These are phyloP conservation scores for Drosophila subpulchrella DNA, from an alignment of 1,140 invertebrate species.

Conservation along the genomic window DNA sequence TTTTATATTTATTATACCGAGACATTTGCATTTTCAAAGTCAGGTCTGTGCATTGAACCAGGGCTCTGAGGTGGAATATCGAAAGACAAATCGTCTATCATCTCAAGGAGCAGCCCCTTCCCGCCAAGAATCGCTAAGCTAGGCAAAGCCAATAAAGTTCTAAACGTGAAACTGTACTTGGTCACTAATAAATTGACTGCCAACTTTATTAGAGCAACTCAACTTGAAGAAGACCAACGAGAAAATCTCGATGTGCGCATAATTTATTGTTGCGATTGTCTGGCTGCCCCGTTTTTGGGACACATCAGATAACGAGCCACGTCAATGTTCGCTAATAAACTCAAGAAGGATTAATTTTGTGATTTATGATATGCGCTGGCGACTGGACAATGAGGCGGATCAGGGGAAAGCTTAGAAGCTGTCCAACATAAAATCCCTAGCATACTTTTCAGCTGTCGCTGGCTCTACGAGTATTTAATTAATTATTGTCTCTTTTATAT, in stretches of 20 bases:
- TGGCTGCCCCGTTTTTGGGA: slow-evolving; percentile 9
- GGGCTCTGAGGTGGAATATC: slow-evolving; percentile 30
- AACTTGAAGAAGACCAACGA: slow-evolving; percentile 1
- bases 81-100: slow-evolving; percentile 57
- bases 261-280: slow-evolving; percentile 73
- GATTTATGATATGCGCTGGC: slow-evolving; percentile 61
- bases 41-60: slow-evolving; percentile 62
- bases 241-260: slow-evolving; percentile 60
- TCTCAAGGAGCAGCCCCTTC: neutral
- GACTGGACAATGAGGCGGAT: slow-evolving; percentile 1
- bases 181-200: slow-evolving; percentile 42
- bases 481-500: slow-evolving; percentile 5
- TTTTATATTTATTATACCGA: slow-evolving; percentile 25
- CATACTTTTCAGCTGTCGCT: slow-evolving; percentile 57
- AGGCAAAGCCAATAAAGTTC: slow-evolving; percentile 21
- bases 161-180: slow-evolving; percentile 15
- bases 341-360: slow-evolving; percentile 81
- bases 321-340: slow-evolving; percentile 82
- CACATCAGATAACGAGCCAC: slow-evolving; percentile 69
- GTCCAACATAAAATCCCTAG: slow-evolving; percentile 27
- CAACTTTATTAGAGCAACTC: slow-evolving; percentile 26
- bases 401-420: slow-evolving; percentile 42
- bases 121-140: slow-evolving; percentile 7
- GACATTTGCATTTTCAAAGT: slow-evolving; percentile 59
- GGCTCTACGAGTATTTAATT: slow-evolving; percentile 53